Conservation (phyloP, 1,140 invertebrate species). For the Drosophila subobscura region DNA sequence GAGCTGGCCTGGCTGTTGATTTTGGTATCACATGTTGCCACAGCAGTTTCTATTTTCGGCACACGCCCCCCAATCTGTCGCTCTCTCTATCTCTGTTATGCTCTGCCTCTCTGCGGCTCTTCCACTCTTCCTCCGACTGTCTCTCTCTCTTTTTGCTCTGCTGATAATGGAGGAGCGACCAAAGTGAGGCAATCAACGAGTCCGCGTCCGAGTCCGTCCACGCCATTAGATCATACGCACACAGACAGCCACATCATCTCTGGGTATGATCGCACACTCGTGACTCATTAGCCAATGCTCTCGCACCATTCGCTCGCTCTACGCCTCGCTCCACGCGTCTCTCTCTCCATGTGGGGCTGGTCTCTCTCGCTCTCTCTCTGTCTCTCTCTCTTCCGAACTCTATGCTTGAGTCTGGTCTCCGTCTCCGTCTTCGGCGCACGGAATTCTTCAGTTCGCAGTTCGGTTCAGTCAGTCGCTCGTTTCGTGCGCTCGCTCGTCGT, state of each 20-base stretch:
- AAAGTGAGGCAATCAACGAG: conserved; percentile 66
- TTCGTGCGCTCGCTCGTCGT: conserved; percentile 65
- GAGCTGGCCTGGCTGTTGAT: neutral
- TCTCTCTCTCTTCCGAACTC: conserved; percentile 36
- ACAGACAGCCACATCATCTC: conserved; percentile 33
- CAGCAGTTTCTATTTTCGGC: conserved; percentile 61
- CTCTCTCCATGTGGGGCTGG: neutral
- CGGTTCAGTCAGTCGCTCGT: conserved; percentile 46
- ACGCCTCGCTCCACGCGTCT: conserved; percentile 9
- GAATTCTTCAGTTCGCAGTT: conserved; percentile 78
- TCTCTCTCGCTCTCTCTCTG: conserved; percentile 9
- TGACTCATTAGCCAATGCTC: conserved; percentile 57
- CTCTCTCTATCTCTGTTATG: neutral
- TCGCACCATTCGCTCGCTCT: conserved; percentile 20
- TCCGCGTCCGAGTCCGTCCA: conserved; percentile 2
- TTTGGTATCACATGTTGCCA: conserved; percentile 56
- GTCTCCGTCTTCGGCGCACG: conserved; percentile 33
- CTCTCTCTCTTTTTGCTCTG: conserved; percentile 3
- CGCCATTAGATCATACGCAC: conserved; percentile 70
- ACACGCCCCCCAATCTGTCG: conserved; percentile 24
- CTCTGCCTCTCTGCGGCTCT: conserved; percentile 8
- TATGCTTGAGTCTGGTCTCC: conserved; percentile 55
- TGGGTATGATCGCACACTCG: conserved; percentile 46
- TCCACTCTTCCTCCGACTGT: no score
- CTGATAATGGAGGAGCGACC: conserved; percentile 58